Evolutionary conservation across 92 coral and sea anemone genomes (phyloP), one percentile per base, ranked within the genome.

Genomic region (Nematostella vectensis): DNA sequence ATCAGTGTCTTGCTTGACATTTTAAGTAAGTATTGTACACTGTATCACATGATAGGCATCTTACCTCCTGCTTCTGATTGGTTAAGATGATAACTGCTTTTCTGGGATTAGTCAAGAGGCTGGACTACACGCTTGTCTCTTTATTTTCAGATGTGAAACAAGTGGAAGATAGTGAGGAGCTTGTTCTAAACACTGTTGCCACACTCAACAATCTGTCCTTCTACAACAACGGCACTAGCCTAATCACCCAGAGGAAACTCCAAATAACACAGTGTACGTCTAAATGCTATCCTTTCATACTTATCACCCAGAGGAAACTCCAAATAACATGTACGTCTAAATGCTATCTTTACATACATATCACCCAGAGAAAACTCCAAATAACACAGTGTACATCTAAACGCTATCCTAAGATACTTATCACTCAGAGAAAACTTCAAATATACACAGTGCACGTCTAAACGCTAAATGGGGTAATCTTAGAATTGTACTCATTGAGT

Each of bases 181-280:
- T 91, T 38, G 89, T 91, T 3, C 70, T 91, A 13, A 91, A 91
- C 60, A 86, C 98, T 31, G 96, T 91, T 4, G 75, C 98, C 6
- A 91, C 98, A n/a, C 67, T 91, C 11, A 91, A 91, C 74, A 91
- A 91, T 54, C 48, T 91, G 65, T 91, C 98, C 3, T 91, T 77
- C 57, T 91, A 91, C 77, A 67, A 76, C 54, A 76, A 74, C 25
- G 66, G 50, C 29, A 68, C 55, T 19, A 81, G 81, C 48, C 68
- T 70, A 24, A 68, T 91, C 24, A 74, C 63, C 12, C 72, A 70
- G 54, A 73, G 68, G 38, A 91, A 83, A 38, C 76, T 77, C 0
- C 79, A 69, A 31, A 80, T 91, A 40, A 86, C 96, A 36, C 87
- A 91, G 67, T 59, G 98, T 91, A 54, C 70, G 96, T 75, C 43